A percentile compares a stretch with the other conserved stretches of the same genome.
These are phyloP conservation scores for Alcedo quadribrachys DNA, from an alignment of 2,797 vertebrate species.

Conservation along the genomic window DNA sequence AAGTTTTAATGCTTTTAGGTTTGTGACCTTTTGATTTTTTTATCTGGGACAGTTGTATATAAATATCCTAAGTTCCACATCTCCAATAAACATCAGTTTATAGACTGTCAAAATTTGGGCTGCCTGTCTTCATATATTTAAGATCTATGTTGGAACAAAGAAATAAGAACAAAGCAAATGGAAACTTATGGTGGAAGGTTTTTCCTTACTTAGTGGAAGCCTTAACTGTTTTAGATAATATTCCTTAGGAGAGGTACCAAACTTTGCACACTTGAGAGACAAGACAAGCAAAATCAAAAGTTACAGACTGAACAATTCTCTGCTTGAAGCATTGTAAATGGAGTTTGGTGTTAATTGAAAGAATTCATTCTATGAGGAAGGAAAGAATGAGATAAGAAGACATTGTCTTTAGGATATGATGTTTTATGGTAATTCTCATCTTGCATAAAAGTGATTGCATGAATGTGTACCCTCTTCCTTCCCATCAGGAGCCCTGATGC, in stretches of 20 bases:
- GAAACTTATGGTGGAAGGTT: neutral
- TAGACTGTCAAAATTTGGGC: neutral
- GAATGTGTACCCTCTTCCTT: neutral
- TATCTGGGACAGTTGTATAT: neutral
- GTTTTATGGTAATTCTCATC: neutral
- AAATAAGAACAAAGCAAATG: constrained; percentile 7
- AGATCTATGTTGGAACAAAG: constrained; percentile 30
- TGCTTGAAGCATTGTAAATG: neutral
- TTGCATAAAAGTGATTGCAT: neutral
- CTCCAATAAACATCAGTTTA: neutral
- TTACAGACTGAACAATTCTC: neutral
- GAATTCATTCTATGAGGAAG: neutral
- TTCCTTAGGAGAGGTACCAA: neutral
- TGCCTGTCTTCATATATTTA: neutral
- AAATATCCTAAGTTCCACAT: constrained; percentile 18
- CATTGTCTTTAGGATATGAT: fast-evolving
- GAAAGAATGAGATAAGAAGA: neutral
- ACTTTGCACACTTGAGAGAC: neutral
- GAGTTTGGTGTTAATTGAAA: neutral
- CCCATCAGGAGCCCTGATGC: neutral
- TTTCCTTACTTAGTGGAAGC: neutral
- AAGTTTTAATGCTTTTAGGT: constrained; percentile 8
- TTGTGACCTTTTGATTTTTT: constrained; percentile 21
- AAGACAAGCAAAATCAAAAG: neutral
- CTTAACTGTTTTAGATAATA: neutral